Evolutionary conservation across 53 echinoderm and acorn worm genomes (phyloP).

Genomic region (Temnopleurus reevesii): DNA sequence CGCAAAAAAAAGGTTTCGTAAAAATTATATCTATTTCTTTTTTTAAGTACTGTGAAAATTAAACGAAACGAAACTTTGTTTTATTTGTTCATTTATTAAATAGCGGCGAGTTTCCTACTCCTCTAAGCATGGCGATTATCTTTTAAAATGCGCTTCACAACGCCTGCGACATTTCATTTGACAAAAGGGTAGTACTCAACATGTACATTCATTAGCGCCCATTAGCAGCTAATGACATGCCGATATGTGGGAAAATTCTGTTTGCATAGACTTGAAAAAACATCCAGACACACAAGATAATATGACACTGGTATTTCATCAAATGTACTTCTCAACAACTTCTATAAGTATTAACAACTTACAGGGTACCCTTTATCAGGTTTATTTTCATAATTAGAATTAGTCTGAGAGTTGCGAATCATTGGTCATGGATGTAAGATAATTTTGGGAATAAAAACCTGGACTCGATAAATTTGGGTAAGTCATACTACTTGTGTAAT

Average conservation of each 20-base stretch:
- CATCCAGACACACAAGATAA: conserved; percentile 15
- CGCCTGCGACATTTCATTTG: too few species aligned
- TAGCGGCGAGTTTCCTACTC: too few species aligned
- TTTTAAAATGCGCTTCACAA: too few species aligned
- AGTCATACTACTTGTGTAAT: too few species aligned
- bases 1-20: too few species aligned
- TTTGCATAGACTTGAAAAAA: conserved; percentile 31
- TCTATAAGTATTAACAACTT: neutral
- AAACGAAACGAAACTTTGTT: too few species aligned
- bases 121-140: too few species aligned
- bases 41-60: too few species aligned
- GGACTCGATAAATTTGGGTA: too few species aligned
- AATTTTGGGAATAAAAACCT: neutral
- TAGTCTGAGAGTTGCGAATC: neutral
- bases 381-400: neutral
- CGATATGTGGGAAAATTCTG: conserved; percentile 12
- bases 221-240: conserved; percentile 31
- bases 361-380: neutral
- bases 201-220: conserved; percentile 1
- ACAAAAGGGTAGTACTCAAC: too few species aligned
- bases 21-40: too few species aligned
- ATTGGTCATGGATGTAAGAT: neutral
- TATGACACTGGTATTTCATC: neutral
- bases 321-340: neutral
- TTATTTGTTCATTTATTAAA: neutral